phyloP scores from a whole-genome alignment of 92 coral and sea anemone species.

The Diadumene lineata region DNA sequence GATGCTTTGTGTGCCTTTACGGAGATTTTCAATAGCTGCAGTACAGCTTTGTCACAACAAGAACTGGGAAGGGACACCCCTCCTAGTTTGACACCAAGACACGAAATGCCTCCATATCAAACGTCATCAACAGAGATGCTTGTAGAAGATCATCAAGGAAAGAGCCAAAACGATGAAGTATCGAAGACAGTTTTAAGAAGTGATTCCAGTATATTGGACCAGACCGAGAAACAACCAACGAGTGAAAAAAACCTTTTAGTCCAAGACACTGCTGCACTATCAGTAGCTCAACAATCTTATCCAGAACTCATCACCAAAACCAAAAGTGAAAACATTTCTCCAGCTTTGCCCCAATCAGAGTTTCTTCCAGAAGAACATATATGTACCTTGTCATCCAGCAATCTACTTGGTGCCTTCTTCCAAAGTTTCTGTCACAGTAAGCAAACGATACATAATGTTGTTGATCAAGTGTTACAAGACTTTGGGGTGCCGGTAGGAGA shows the following conservation, averaged over 20 bases:
- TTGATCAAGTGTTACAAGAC: constrained; percentile 59
- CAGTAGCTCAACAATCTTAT: background rate
- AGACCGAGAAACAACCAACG: no score
- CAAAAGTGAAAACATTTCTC: background rate
- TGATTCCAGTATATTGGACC: no score
- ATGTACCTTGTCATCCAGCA: constrained; percentile 57
- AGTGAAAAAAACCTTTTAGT: background rate
- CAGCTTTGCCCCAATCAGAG: background rate
- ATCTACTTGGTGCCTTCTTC: constrained; percentile 67
- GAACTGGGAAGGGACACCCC: constrained; percentile 17
- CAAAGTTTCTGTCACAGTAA: constrained; percentile 68
- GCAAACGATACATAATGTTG: constrained; percentile 64
- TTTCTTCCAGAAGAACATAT: constrained; percentile 68
- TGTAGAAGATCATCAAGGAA: background rate
- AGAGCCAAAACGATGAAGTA: background rate
- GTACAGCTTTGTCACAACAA: background rate
- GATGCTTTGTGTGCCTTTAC: constrained; percentile 47
- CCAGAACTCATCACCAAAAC: background rate
- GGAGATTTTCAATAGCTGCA: constrained; percentile 86
- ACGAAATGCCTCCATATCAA: constrained; percentile 1
- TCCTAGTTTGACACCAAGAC: constrained; percentile 5
- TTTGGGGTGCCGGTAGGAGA: constrained; percentile 43
- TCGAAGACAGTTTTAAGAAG: no score
- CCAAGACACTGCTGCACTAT: background rate
- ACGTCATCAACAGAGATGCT: background rate